Evolutionary conservation across 2,888 invertebrate genomes (phyloP), one percentile per base, ranked within the genome.

Genomic region (Epirrhoe tristata): DNA sequence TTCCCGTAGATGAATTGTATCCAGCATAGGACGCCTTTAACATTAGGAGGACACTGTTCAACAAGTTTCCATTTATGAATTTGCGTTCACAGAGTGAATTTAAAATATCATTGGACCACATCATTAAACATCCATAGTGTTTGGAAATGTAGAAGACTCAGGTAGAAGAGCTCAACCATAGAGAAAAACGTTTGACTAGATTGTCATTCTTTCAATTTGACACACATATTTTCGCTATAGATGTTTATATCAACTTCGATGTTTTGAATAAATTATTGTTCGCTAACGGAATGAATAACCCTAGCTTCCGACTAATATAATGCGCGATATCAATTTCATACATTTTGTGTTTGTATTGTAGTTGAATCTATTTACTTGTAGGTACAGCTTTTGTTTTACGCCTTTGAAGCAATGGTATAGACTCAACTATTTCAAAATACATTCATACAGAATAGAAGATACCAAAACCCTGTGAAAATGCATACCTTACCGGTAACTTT

Each of bases 241-340:
- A 59, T 63, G 48, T 17, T 36, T 36, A 3, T 51, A 55, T 43
- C 17, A 43, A 53, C 54, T 56, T 59, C 46, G 16, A 14, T 63
- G 63, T 60, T 63, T 63, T 58, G 32, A 56, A 50, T 14, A 69
- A 68, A 64, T 68, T 68, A 61, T 61, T 64, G 67, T 68, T 61
- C 55, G 24, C 57, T 48, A 57, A 46, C 64, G 61, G 36, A 67
- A 60, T 57, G n/a, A 34, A 54, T 61, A 52, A n/a, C 43, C 43
- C 14, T 17, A 63, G 55, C 3, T 63, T 56, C 10, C 39, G 31
- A 16, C 16, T 50, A 39, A 50, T 48, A 63, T 54, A 60, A 67
- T 64, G 63, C 48, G 53, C 53, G 17, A 59, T 59, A 50, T 39
- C 57, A 48, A 52, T 59, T 2, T 63, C 24, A 14, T 48, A 31